Conservation (phyloP, 1,140 invertebrate species). For the Hetaerina americana region DNA sequence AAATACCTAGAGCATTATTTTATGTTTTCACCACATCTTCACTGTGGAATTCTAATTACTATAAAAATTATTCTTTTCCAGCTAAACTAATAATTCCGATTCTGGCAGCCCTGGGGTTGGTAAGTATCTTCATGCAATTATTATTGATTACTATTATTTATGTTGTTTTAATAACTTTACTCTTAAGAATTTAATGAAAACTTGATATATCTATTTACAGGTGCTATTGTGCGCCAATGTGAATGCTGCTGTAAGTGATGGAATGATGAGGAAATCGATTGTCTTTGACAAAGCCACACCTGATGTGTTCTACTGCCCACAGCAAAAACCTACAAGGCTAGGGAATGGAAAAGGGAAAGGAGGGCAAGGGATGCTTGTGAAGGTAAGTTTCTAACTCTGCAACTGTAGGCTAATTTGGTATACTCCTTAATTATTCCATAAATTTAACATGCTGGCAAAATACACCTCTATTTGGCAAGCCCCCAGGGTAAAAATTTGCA, state of each 20-base stretch:
- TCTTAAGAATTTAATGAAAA: neutral
- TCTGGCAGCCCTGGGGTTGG: neutral
- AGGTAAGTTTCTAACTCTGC: too few species aligned
- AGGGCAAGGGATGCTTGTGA: neutral
- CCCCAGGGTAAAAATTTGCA: too few species aligned
- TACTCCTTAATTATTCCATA: too few species aligned
- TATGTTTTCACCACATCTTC: neutral
- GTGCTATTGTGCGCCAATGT: neutral
- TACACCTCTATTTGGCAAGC: too few species aligned
- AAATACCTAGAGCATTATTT: neutral
- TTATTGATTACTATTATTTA: too few species aligned
- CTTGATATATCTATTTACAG: neutral
- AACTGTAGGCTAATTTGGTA: too few species aligned
- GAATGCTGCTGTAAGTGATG: slow-evolving; percentile 28
- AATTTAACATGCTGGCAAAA: too few species aligned
- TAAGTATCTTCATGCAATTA: neutral
- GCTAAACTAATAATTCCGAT: neutral
- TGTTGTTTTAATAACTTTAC: neutral
- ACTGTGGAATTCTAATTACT: neutral
- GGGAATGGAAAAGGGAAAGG: slow-evolving; percentile 15
- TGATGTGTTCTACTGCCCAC: slow-evolving; percentile 70
- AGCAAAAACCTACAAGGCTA: slow-evolving; percentile 52
- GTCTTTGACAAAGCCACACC: slow-evolving; percentile 72
- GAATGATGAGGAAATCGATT: slow-evolving; percentile 67
- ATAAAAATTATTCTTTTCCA: neutral